A percentile compares a stretch with the other conserved stretches of the same genome.
These are phyloP conservation scores for Drosophila melanica DNA, from an alignment of 1,140 invertebrate genomes.

Conservation along the genomic window DNA sequence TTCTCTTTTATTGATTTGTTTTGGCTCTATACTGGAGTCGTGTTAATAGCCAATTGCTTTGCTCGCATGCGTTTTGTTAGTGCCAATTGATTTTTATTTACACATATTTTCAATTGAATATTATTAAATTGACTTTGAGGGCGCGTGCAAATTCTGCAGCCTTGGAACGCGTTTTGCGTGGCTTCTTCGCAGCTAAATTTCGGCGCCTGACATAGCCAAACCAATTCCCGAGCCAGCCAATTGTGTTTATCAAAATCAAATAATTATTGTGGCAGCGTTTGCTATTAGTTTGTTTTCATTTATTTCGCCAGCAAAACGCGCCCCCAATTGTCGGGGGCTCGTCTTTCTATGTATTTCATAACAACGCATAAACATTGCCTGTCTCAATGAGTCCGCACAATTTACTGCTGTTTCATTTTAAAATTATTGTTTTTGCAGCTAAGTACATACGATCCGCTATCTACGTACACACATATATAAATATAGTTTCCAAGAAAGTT, in stretches of 20 bases:
- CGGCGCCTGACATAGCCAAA: conserved; percentile 47
- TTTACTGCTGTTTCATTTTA: conserved; percentile 46
- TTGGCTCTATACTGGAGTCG: conserved; percentile 53
- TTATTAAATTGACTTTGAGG: conserved; percentile 81
- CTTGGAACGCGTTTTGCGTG: conserved; percentile 66
- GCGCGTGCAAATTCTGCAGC: conserved; percentile 75
- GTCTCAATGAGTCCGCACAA: conserved; percentile 60
- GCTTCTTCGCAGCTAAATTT: conserved; percentile 20
- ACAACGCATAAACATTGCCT: conserved; percentile 59
- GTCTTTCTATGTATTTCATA: conserved; percentile 66
- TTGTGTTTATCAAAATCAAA: conserved; percentile 21
- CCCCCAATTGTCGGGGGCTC: conserved; percentile 66
- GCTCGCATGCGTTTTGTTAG: conserved; percentile 50
- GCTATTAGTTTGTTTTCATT: conserved; percentile 45
- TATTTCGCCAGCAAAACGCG: conserved; percentile 31
- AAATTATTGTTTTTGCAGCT: conserved; percentile 18
- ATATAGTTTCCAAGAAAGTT: conserved; percentile 61
- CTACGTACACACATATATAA: neutral
- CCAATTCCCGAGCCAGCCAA: neutral
- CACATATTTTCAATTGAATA: conserved; percentile 80
- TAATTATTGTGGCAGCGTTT: conserved; percentile 28
- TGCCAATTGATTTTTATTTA: conserved; percentile 79
- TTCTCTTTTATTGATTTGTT: conserved; percentile 72
- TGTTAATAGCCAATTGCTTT: conserved; percentile 66
- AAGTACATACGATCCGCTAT: neutral